Base-by-base conservation (phyloP, 2,113 vertebrate genomes). In the Heteronetta atricapilla region DNA sequence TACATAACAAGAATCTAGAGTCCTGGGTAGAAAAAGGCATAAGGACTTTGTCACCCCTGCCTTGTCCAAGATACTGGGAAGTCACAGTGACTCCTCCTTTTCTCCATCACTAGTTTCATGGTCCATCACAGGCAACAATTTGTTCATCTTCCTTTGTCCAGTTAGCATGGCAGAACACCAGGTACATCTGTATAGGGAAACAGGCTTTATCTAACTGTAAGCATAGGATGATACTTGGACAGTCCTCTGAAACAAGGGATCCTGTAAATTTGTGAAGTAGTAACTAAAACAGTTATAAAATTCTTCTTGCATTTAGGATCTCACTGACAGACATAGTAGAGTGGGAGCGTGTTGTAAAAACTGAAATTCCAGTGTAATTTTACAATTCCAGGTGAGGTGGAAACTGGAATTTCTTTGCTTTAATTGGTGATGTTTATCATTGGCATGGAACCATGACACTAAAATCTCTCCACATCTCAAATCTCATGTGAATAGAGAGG, bases 321-420 rank as follows among this genome's bases (percentile, higher is more conserved):
- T 81, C 20, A 29, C 34, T 3, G 10, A 4, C 1, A 38, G 42
- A 34, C 21, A 5, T 33, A 48, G 12, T 2, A 1, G 12, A 4
- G 20, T 15, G 28, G 26, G 62, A 64, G 62, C 7, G 11, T 29
- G 6, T n/a, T 74, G 10, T 81, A 36, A 69, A 83, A 90, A 33
- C 63, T 59, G 52, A 80, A 85, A 50, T 86, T 25, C 28, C 70
- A 8, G 15, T 91, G 18, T 68, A 77, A 7, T 17, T 82, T 28
- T 33, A n/a, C 38, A 28, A 3, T 86, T 67, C 40, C 55, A 77
- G 63, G 44, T 9, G 26, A 34, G 7, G 7, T 69, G 50, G 12
- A 62, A n/a, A 34, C 20, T 69, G 67, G 16, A 2, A 1, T 76
- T 14, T 46, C 67, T 80, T 60, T 79, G 26, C 42, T 87, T 79